Evolutionary conservation across 2,113 vertebrate species (phyloP), one percentile per base, ranked within the genome.

Genomic region (Rhineura floridana): DNA sequence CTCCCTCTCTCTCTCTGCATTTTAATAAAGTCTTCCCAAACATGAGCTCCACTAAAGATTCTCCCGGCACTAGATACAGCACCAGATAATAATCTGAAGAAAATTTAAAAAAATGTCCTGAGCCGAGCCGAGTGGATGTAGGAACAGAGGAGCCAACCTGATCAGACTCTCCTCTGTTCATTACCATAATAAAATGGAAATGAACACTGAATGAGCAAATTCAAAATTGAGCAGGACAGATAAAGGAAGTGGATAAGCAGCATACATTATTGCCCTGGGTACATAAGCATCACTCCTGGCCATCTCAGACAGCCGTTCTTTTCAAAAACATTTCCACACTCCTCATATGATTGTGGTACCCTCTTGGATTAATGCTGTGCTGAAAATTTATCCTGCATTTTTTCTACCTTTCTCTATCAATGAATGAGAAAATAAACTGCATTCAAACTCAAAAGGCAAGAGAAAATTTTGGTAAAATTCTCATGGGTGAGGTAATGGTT

Each of bases 11-110:
- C 15, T 85, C 87, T 89, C 6, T 13, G 84, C 3, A 21, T 79
- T 79, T 93, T 94, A 94, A 95, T 93, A 84, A 95, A 95, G 94
- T 93, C 94, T 95, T 95, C 90, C 89, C 89, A 91, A 95, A 92
- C 25, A 86, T n/a, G 91, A 81, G 72, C 89, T 81, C 50, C 81
- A 42, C 21, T 81, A 70, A n/a, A 85, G 46, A 70, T 70, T 55
- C 84, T 28, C 30, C 76, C 89, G 5, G 0, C 13, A 84, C 0
- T 63, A 46, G 72, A 86, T 86, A 62, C 72, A 42, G 78, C 1
- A 33, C 7, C 80, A 81, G 19, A 59, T 67, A 67, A 15, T 8
- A 78, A 81, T 69, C 3, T 72, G 17, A 81, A 87, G 33, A 55
- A 3, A 23, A 69, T 50, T 19, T 80, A 63, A 59, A 63, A 12